Percentiles rank a stretch among this genome's conserved stretches.
Evolutionary conservation across 2,888 invertebrate genomes (phyloP).

Genomic region (Acholoe squamosa): DNA sequence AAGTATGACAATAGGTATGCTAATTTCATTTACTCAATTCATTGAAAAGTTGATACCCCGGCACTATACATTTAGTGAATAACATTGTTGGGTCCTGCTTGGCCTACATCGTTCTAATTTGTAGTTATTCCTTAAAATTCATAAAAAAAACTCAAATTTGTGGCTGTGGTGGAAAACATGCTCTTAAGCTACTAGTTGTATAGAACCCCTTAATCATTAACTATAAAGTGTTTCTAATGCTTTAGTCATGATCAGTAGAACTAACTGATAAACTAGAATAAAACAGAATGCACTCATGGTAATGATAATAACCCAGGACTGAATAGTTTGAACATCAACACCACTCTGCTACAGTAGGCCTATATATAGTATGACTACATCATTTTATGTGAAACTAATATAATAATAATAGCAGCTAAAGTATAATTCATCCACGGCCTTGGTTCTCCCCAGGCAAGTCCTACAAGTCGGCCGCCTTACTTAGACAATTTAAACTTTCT

Average conservation of each 20-base stretch:
- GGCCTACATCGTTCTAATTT: too few relatives aligned
- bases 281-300: background rate
- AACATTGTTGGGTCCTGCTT: too few relatives aligned
- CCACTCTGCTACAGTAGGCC: background rate
- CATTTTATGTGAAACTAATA: background rate
- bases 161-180: too few relatives aligned
- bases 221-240: background rate
- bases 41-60: too few relatives aligned
- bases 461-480: conserved; percentile 46
- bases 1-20: too few relatives aligned
- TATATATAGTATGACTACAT: background rate
- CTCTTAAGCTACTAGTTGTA: too few relatives aligned
- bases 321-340: background rate
- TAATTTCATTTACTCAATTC: too few relatives aligned
- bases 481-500: conserved; percentile 52
- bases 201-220: too few relatives aligned
- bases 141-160: too few relatives aligned
- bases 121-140: too few relatives aligned
- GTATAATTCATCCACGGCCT: conserved; percentile 18
- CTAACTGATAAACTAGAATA: background rate
- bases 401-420: background rate
- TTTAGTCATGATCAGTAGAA: background rate
- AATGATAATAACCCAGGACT: background rate
- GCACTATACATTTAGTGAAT: too few relatives aligned
- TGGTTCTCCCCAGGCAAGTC: conserved; percentile 37